A percentile compares a stretch with the other conserved stretches of the same genome.
Evolutionary conservation across 1,140 invertebrate species (phyloP).

Genomic region (Hestina assimilis): DNA sequence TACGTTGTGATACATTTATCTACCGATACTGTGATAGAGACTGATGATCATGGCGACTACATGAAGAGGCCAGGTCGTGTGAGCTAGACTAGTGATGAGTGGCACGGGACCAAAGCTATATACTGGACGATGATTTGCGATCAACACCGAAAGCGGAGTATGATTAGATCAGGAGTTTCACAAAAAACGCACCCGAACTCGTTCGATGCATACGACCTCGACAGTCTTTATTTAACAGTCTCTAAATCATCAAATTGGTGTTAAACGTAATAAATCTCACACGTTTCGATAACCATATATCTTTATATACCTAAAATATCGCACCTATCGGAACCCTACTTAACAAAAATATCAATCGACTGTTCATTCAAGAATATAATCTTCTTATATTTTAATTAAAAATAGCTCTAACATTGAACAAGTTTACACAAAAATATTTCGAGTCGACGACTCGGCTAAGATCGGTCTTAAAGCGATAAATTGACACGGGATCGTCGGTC

Average conservation of each 20-base stretch:
- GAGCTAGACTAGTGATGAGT: conserved; percentile 61
- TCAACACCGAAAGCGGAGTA: conserved; percentile 73
- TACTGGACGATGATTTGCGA: conserved; percentile 59
- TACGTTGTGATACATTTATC: conserved; percentile 78
- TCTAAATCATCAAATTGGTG: conserved; percentile 54
- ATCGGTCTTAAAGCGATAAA: conserved; percentile 69
- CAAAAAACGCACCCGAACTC: conserved; percentile 57
- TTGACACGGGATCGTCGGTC: conserved; percentile 61
- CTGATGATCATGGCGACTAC: conserved; percentile 67
- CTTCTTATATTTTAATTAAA: conserved; percentile 63
- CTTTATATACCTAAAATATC: conserved; percentile 58
- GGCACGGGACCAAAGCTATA: conserved; percentile 60
- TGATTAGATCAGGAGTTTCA: conserved; percentile 61
- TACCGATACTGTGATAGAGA: conserved; percentile 69
- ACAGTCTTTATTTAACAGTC: conserved; percentile 72
- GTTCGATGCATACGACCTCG: conserved; percentile 69
- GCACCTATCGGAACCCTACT: conserved; percentile 65
- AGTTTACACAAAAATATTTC: conserved; percentile 71
- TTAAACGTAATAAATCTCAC: conserved; percentile 61
- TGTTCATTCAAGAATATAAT: conserved; percentile 71
- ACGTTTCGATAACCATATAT: conserved; percentile 60
- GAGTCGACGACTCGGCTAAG: conserved; percentile 60
- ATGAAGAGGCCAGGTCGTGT: conserved; percentile 67
- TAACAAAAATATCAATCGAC: conserved; percentile 69
- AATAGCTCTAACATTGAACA: conserved; percentile 73